Percentiles rank a stretch among this genome's conserved stretches.
Conservation (phyloP, 2,797 vertebrate genomes). For the Lerista edwardsae region DNA sequence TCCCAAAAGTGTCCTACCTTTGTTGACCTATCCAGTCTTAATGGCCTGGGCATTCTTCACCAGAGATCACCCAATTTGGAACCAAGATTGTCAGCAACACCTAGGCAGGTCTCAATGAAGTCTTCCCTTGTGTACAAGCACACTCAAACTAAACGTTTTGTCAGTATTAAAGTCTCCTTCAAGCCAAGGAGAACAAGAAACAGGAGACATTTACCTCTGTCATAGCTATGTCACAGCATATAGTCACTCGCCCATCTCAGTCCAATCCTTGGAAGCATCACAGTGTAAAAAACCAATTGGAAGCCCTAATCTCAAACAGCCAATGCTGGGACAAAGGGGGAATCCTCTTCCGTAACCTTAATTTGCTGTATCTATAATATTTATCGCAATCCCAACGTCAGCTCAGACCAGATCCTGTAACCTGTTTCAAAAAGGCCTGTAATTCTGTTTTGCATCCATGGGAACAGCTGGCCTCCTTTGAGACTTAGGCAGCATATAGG, state of each 20-base stretch:
- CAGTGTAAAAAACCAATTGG: not conserved
- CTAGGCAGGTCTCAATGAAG: not conserved
- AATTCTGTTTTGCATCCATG: not conserved
- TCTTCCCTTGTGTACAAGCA: not conserved
- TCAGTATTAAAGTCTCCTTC: not conserved
- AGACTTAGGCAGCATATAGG: not conserved
- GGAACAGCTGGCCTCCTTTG: not conserved
- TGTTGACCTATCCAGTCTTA: not conserved
- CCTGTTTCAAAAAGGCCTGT: not conserved
- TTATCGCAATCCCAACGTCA: not conserved
- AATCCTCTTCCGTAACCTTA: not conserved
- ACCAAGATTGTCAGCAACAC: not conserved
- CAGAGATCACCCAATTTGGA: not conserved
- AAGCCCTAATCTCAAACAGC: not conserved
- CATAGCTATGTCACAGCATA: not conserved
- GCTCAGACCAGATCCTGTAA: too few species aligned
- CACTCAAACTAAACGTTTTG: not conserved
- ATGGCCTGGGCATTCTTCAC: not conserved
- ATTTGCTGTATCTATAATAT: not conserved
- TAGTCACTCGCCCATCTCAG: not conserved
- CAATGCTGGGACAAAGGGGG: not conserved
- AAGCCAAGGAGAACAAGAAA: not conserved
- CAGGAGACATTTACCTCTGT: not conserved
- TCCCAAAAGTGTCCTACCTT: not conserved
- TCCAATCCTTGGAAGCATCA: not conserved